Evolutionary conservation across 35 echinoderm and acorn worm species (phyloP).

Genomic region (Heliocidaris tuberculata): DNA sequence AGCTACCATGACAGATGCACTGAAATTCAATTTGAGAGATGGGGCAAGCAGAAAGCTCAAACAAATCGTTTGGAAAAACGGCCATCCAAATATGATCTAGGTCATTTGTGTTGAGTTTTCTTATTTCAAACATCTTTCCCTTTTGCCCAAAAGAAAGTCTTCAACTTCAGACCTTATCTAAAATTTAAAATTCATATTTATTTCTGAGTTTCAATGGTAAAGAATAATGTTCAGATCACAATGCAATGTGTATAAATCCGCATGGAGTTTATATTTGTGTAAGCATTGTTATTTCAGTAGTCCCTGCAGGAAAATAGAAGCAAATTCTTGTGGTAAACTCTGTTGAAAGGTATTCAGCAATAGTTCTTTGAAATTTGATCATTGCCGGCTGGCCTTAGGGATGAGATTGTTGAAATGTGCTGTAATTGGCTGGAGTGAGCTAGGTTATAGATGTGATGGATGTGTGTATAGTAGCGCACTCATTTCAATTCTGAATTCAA

Average conservation of each 20-base stretch:
- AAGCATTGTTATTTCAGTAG: background rate
- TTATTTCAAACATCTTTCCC: background rate
- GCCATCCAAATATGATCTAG: background rate
- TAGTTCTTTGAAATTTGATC: slow-evolving; percentile 5
- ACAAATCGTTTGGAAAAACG: background rate
- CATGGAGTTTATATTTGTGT: background rate
- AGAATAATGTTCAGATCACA: background rate
- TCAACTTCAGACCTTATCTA: background rate
- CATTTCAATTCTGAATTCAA: background rate
- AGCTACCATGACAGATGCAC: background rate
- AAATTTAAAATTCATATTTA: background rate
- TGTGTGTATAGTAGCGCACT: background rate
- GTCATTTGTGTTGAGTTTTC: background rate
- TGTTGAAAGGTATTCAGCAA: background rate
- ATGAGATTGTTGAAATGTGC: slow-evolving; percentile 18
- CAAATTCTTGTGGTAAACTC: background rate
- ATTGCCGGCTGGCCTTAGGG: background rate
- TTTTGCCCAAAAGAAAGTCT: background rate
- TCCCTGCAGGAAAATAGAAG: background rate
- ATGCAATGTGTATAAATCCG: background rate
- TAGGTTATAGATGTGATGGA: background rate
- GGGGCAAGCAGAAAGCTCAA: slow-evolving; percentile 1
- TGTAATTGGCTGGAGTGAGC: background rate
- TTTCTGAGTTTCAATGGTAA: background rate
- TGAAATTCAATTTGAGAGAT: slow-evolving; percentile 3